Conservation (phyloP, 2,113 vertebrate species). For the Ploceus nigricollis region DNA sequence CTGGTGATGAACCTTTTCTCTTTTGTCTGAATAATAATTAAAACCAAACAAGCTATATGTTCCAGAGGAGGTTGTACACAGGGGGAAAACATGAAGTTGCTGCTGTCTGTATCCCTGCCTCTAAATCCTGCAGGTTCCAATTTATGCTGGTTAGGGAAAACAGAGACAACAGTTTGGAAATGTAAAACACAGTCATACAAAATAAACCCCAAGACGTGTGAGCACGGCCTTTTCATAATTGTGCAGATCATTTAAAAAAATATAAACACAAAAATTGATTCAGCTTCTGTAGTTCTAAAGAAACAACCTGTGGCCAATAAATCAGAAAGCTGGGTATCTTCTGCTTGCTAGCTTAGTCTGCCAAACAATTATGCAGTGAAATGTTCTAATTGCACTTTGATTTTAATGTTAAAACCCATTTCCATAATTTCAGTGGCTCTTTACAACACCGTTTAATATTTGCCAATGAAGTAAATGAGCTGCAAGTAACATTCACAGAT, state of each 20-base stretch:
- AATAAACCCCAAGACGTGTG: not conserved
- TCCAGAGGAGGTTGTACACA: not conserved
- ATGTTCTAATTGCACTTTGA: slow-evolving; percentile 76
- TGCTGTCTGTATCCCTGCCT: not conserved
- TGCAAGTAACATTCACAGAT: slow-evolving; percentile 75
- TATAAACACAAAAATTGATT: not conserved
- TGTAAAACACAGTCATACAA: not conserved
- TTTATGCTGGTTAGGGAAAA: not conserved
- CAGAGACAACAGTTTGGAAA: not conserved
- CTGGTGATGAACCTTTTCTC: not conserved
- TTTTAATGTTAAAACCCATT: slow-evolving; percentile 78
- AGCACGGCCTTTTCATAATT: not conserved
- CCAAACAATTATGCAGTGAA: slow-evolving; percentile 74
- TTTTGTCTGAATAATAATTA: slow-evolving; percentile 35
- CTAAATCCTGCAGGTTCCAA: not conserved
- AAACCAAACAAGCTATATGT: not conserved
- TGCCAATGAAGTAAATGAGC: slow-evolving; percentile 75
- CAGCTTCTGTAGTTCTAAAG: slow-evolving; percentile 9
- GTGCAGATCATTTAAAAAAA: not conserved
- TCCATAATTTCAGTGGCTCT: slow-evolving; percentile 76
- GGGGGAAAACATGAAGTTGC: not conserved
- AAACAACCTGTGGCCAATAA: slow-evolving; percentile 66
- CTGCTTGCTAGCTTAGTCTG: slow-evolving; percentile 29
- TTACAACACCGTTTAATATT: slow-evolving; percentile 69
- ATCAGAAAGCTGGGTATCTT: slow-evolving; percentile 59